These are phyloP conservation scores for Olivierus martensii DNA, from an alignment of 1,140 invertebrate genomes.

Conservation along the genomic window DNA sequence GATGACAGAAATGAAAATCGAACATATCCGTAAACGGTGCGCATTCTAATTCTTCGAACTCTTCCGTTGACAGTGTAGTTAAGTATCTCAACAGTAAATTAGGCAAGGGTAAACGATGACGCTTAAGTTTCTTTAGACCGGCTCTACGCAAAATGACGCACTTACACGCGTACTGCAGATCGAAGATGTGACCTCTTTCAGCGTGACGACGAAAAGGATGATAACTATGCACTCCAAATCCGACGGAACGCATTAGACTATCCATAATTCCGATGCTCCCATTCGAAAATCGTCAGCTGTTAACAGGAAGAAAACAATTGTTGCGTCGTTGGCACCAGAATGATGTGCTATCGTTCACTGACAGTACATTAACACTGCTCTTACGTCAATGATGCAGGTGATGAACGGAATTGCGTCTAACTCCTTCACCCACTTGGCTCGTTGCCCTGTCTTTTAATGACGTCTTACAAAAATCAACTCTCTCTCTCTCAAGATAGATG, in stretches of 20 bases:
- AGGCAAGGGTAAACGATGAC: not conserved
- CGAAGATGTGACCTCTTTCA: not conserved
- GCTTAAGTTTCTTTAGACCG: not conserved
- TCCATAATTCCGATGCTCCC: constrained; percentile 6
- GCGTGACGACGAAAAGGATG: constrained; percentile 8
- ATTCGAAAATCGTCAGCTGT: too few relatives aligned
- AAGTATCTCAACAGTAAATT: constrained; percentile 3
- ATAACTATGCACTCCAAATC: constrained; percentile 15
- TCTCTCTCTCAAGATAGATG: too few relatives aligned
- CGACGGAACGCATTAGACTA: constrained; percentile 6
- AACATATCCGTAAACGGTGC: constrained; percentile 15
- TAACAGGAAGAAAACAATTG: too few relatives aligned
- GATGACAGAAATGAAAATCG: constrained; percentile 12
- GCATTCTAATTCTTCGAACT: constrained; percentile 17
- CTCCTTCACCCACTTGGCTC: too few relatives aligned
- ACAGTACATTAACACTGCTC: too few relatives aligned
- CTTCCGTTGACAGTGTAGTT: constrained; percentile 7
- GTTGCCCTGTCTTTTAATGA: too few relatives aligned
- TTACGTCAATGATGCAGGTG: too few relatives aligned
- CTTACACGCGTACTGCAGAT: constrained; percentile 11
- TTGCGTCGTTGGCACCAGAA: too few relatives aligned
- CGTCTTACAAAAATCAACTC: too few relatives aligned
- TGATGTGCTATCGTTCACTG: too few relatives aligned
- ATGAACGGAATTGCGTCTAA: too few relatives aligned
- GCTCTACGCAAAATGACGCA: constrained; percentile 2